Evolutionary conservation across 2,888 invertebrate species (phyloP).

Genomic region (Nomada hirtipes): DNA sequence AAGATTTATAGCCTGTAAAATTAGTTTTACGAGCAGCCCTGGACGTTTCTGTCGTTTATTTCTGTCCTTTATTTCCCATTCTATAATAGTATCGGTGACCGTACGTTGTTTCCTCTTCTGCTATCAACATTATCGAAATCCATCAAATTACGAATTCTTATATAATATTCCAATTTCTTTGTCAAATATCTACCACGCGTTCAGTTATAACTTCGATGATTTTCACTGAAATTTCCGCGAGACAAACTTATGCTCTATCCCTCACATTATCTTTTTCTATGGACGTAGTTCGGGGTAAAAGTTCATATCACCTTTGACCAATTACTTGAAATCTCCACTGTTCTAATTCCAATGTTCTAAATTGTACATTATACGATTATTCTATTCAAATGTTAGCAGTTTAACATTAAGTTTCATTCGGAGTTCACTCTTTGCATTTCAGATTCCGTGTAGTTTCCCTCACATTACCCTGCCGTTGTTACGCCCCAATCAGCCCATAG

Average conservation of each 20-base stretch:
- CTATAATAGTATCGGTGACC: neutral
- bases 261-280: too few species aligned
- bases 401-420: neutral
- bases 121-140: neutral
- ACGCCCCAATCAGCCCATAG: neutral
- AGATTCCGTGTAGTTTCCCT: neutral
- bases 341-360: too few species aligned
- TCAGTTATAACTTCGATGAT: too few species aligned
- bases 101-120: too few species aligned
- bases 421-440: neutral
- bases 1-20: conserved; percentile 24
- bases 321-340: conserved; percentile 1
- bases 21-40: conserved; percentile 3
- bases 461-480: neutral
- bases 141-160: neutral
- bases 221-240: too few species aligned
- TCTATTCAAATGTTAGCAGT: neutral
- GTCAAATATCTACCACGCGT: neutral
- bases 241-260: too few species aligned
- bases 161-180: neutral
- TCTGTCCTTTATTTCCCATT: conserved; percentile 7
- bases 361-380: neutral
- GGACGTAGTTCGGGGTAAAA: neutral
- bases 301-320: conserved; percentile 13
- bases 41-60: neutral